These are phyloP conservation scores for Etheostoma nigrum DNA, from an alignment of 2,797 vertebrate genomes.

Conservation along the genomic window DNA sequence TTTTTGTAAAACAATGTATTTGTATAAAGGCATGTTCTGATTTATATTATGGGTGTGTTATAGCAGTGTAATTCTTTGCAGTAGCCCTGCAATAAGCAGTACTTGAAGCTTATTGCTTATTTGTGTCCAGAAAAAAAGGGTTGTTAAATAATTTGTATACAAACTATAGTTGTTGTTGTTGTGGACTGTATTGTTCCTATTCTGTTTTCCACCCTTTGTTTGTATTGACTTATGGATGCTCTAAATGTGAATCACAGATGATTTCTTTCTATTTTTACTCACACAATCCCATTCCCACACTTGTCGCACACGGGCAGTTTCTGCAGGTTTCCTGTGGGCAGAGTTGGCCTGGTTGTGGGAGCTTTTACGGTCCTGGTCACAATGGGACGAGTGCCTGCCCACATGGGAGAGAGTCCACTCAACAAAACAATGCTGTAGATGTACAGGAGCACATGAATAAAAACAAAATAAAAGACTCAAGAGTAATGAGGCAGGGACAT, in stretches of 20 bases:
- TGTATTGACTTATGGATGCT: neutral
- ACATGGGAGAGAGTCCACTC: slow-evolving; percentile 36
- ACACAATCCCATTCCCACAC: slow-evolving; percentile 97
- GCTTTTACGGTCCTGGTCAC: slow-evolving; percentile 93
- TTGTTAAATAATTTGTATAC: neutral
- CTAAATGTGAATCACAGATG: slow-evolving; percentile 52
- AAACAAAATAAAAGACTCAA: slow-evolving; percentile 41
- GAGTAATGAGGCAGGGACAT: slow-evolving; percentile 1
- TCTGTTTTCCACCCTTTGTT: neutral
- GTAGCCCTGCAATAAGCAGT: neutral
- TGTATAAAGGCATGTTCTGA: neutral
- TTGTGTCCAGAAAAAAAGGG: slow-evolving; percentile 1
- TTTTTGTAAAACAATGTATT: neutral
- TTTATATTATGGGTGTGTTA: neutral
- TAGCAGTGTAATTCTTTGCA: neutral
- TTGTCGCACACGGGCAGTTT: slow-evolving; percentile 97
- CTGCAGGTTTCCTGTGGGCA: slow-evolving; percentile 88
- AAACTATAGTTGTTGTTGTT: neutral
- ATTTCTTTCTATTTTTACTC: slow-evolving; percentile 77
- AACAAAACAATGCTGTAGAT: slow-evolving; percentile 13
- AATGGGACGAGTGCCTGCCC: slow-evolving; percentile 88
- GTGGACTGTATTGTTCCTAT: slow-evolving; percentile 3
- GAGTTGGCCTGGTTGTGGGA: slow-evolving; percentile 86
- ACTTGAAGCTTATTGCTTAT: neutral
- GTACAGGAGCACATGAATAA: neutral